These are phyloP conservation scores for Strigamia transsilvanica DNA, from an alignment of 2,888 invertebrate genomes.

Conservation along the genomic window DNA sequence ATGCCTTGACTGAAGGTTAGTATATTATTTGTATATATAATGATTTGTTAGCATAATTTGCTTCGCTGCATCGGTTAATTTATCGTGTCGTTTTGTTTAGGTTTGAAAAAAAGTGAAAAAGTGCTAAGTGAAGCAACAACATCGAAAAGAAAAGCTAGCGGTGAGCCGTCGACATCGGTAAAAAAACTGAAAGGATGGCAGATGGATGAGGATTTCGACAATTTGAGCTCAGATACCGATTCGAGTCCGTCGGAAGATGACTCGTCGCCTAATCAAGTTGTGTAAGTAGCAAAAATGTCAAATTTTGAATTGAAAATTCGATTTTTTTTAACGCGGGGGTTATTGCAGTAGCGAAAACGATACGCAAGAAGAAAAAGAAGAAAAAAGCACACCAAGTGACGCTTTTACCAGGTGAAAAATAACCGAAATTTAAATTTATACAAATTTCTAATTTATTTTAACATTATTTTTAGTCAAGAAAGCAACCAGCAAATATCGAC, in stretches of 20 bases:
- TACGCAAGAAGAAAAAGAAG: background rate
- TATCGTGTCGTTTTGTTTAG: background rate
- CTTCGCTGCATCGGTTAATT: background rate
- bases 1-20: constrained; percentile 79
- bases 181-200: constrained; percentile 28
- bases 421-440: too few relatives aligned
- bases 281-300: background rate
- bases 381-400: background rate
- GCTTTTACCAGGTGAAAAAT: background rate
- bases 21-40: too few relatives aligned
- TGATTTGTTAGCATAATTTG: background rate
- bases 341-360: background rate
- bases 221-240: constrained; percentile 23
- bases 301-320: too few relatives aligned
- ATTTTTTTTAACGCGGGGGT: background rate
- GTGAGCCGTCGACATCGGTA: background rate
- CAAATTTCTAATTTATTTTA: background rate
- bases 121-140: background rate
- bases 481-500: background rate
- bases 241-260: background rate
- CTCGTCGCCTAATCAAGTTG: background rate
- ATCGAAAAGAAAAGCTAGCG: constrained; percentile 1
- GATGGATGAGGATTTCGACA: constrained; percentile 10
- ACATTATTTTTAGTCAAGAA: background rate
- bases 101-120: constrained; percentile 27